A percentile compares a stretch with the other conserved stretches of the same genome.
These are phyloP conservation scores for Laticauda laticaudata DNA, from an alignment of 2,113 vertebrate species.

Conservation along the genomic window DNA sequence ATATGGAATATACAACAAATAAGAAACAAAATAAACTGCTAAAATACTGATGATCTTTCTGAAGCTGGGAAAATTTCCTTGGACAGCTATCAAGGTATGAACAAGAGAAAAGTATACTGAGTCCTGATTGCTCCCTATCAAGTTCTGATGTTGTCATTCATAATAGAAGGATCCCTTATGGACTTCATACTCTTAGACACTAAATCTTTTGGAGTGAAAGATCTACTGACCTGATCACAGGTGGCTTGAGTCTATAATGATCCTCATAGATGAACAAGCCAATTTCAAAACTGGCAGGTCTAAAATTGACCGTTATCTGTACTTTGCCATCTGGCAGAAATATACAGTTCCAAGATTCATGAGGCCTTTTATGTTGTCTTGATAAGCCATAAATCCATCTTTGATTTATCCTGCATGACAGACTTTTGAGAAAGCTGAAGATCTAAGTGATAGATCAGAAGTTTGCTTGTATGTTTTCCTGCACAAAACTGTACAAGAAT, in stretches of 20 bases:
- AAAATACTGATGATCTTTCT: not conserved
- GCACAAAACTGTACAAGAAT: not conserved
- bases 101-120: not conserved
- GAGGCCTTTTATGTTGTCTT: not conserved
- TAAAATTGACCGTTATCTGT: not conserved
- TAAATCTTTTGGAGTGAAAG: not conserved
- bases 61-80: not conserved
- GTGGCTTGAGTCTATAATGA: not conserved
- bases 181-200: not conserved
- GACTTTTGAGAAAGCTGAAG: not conserved
- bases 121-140: not conserved
- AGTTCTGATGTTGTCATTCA: not conserved
- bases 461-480: not conserved
- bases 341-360: not conserved
- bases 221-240: not conserved
- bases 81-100: not conserved
- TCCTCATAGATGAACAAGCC: not conserved
- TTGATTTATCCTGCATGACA: not conserved
- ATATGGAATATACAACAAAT: not conserved
- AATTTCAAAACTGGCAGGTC: not conserved
- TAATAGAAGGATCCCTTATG: not conserved
- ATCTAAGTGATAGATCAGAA: not conserved
- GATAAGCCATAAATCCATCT: not conserved
- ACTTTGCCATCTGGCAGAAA: not conserved
- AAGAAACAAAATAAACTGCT: not conserved